Evolutionary conservation across 2,113 vertebrate genomes (phyloP), one percentile per base, ranked within the genome.

Genomic region (Gopherus flavomarginatus): DNA sequence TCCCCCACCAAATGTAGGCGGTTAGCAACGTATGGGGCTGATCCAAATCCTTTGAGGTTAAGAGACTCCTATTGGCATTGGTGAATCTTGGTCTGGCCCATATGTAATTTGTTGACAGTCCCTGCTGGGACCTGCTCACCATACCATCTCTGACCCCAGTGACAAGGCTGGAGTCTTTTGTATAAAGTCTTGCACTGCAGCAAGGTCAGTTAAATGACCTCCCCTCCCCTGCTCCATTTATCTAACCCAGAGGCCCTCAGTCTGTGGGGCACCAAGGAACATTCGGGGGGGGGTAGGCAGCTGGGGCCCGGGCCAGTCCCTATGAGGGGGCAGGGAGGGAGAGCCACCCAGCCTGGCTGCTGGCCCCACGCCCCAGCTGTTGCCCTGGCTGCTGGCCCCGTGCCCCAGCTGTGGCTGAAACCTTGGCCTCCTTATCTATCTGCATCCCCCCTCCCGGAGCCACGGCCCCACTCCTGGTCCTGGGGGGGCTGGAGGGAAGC

Each of bases 381-480:
- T 52, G 50, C 50, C 50, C 50, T 16, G 14, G 50, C 50, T 52
- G 50, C 52, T 52, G 16, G 52, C 52, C 52, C 52, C 12, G 50
- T 50, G 14, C 5, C 52, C 52, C 16, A 19, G 52, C 52, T 19
- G 52, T 54, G 53, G 53, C 53, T 6, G 17, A 6, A 53, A 53
- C 52, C 52, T 19, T 53, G 52, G 52, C 17, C 53, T 9, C 19
- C 21, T 22, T 54, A 54, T 8, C 53, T 4, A 9, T 22, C 53
- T 54, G 53, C 21, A 21, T 8, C 8, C 21, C 52, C 53, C 19
- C 2, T 1, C 53, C 53, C 21, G 52, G 21, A 54, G 12, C 44
- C 24, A 49, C 0, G 5, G 12, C 59, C 52, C 31, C 47, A n/a
- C 54, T 0, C 1, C n/a, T 56, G 86, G 11, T 72, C 79, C 72